Conservation (phyloP, 1,140 invertebrate genomes). For the Lepidostoma basale region DNA sequence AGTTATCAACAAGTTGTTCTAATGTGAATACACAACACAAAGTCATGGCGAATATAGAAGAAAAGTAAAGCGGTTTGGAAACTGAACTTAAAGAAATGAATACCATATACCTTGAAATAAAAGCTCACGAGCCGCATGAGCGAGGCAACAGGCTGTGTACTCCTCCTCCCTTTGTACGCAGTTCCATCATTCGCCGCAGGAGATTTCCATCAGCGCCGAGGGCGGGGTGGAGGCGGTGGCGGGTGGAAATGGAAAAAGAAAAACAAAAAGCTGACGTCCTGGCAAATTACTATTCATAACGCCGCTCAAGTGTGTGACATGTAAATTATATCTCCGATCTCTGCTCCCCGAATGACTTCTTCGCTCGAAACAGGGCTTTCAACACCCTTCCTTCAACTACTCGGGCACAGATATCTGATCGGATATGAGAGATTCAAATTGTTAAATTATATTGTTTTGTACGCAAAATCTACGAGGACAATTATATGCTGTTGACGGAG, state of each 20-base stretch:
- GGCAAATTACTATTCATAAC: constrained; percentile 48
- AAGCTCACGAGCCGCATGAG: background rate
- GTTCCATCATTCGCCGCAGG: background rate
- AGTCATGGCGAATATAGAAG: no score
- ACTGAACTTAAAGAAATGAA: no score
- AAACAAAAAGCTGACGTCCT: constrained; percentile 39
- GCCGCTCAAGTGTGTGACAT: constrained; percentile 46
- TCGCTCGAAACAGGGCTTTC: background rate
- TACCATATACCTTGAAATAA: no score
- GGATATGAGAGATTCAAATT: no score
- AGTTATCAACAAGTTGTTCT: no score
- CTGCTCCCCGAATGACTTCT: background rate
- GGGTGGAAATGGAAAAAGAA: constrained; percentile 33
- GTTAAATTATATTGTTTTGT: no score
- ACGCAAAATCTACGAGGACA: no score
- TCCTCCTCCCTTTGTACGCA: background rate
- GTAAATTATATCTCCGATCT: constrained; percentile 44
- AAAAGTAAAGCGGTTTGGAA: no score
- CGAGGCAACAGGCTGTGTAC: constrained; percentile 6
- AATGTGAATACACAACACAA: no score
- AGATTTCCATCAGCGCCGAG: constrained; percentile 3
- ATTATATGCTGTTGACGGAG: no score
- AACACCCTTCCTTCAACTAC: no score
- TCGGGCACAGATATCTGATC: no score
- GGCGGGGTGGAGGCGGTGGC: background rate